Conservation (phyloP, 2,113 vertebrate species). For the mouse (Mus musculus) region DNA sequence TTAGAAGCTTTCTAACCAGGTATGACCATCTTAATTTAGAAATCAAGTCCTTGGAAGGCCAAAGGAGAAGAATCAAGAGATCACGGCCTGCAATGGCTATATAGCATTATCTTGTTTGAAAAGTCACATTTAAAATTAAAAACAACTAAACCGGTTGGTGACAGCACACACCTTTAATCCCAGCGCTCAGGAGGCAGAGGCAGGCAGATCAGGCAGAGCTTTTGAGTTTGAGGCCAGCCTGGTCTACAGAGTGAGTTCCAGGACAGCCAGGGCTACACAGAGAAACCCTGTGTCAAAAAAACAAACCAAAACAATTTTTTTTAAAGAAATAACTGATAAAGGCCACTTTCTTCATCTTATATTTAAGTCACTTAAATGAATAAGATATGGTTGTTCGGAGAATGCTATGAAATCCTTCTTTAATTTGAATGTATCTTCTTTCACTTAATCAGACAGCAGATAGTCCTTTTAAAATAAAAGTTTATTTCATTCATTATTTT, state of each 20-base stretch:
- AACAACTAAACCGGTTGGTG: not conserved
- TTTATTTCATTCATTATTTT: constrained; percentile 70
- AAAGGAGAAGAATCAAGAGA: not conserved
- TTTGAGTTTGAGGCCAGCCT: too few relatives aligned
- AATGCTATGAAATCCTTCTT: constrained; percentile 31
- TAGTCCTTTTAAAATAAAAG: constrained; percentile 62
- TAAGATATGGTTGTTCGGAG: not conserved
- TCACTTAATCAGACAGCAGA: constrained; percentile 47
- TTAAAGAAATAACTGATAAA: constrained; percentile 48
- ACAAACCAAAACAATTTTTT: not conserved
- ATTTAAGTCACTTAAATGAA: constrained; percentile 34
- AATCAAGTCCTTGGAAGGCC: not conserved
- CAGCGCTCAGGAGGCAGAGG: too few relatives aligned
- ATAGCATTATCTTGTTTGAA: not conserved
- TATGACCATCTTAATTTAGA: not conserved
- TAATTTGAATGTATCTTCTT: constrained; percentile 44
- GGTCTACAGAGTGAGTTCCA: too few relatives aligned
- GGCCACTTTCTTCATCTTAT: constrained; percentile 51
- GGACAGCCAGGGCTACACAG: too few relatives aligned
- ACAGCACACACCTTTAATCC: too few relatives aligned
- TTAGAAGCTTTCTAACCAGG: not conserved
- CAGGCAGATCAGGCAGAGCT: too few relatives aligned
- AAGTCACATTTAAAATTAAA: not conserved
- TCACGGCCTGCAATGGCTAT: not conserved
- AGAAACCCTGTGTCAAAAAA: too few relatives aligned